phyloP scores from a whole-genome alignment of 2,797 vertebrate genomes.

The Hylomyscus alleni region DNA sequence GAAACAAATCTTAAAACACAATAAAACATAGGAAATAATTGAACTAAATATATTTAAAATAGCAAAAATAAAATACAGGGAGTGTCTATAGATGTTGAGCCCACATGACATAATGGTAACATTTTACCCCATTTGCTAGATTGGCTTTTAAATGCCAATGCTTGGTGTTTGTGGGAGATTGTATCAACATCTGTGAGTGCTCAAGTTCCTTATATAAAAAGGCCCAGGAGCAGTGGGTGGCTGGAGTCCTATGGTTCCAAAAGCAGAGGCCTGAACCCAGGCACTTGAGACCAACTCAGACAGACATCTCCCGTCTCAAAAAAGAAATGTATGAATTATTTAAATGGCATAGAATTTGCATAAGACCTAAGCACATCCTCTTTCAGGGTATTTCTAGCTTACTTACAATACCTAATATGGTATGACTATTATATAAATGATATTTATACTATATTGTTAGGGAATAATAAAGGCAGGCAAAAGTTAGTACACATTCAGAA shows the following conservation, averaged over 20 bases:
- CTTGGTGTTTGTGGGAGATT: not conserved
- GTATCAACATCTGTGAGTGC: not conserved
- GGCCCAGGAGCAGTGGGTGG: not conserved
- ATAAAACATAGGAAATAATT: not conserved
- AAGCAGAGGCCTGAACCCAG: not conserved
- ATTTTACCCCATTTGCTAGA: not conserved
- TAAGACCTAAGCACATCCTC: not conserved
- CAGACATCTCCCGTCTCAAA: not conserved
- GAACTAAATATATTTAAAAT: constrained; percentile 44
- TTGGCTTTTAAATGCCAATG: not conserved
- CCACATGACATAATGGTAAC: not conserved
- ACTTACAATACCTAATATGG: not conserved
- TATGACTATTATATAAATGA: not conserved
- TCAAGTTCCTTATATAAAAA: not conserved
- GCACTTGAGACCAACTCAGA: not conserved
- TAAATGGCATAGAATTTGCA: not conserved
- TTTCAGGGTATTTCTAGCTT: not conserved
- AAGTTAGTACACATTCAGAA: not conserved
- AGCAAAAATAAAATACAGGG: not conserved
- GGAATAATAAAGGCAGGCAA: not conserved
- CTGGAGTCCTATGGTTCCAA: not conserved
- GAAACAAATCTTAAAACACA: not conserved
- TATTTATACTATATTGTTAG: not conserved
- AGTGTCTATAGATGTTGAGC: not conserved
- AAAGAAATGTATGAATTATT: not conserved